phyloP scores from a whole-genome alignment of 2,797 vertebrate species.

The Hemitrygon akajei region DNA sequence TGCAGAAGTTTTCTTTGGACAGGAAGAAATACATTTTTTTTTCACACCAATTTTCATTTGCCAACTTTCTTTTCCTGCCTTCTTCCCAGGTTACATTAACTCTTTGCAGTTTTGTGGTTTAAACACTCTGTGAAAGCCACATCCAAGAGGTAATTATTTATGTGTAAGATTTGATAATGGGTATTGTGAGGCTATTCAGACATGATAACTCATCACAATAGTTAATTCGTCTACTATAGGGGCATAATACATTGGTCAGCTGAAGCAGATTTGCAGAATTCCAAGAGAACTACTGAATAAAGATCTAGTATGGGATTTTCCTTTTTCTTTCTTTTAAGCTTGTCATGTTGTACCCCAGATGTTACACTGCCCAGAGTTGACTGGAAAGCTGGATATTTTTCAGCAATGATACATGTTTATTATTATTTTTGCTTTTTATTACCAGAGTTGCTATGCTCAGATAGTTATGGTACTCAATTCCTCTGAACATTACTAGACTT shows the following conservation, averaged over 20 bases:
- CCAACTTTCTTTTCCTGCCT: background rate
- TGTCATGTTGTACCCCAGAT: background rate
- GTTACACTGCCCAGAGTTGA: too few relatives aligned
- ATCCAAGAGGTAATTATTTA: background rate
- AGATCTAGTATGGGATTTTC: background rate
- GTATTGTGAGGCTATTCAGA: background rate
- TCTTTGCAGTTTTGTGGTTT: too few relatives aligned
- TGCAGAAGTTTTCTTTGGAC: constrained; percentile 6
- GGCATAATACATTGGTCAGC: too few relatives aligned
- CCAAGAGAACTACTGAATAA: background rate
- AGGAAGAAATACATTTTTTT: constrained; percentile 5
- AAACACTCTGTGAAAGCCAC: background rate
- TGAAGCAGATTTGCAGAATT: background rate
- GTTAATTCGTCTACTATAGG: background rate
- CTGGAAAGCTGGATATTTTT: background rate
- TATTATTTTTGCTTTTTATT: background rate
- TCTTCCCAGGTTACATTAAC: background rate
- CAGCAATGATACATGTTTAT: background rate
- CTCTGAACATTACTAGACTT: too few relatives aligned
- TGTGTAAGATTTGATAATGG: background rate
- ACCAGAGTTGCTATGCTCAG: background rate
- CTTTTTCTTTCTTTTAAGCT: background rate
- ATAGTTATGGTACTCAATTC: too few relatives aligned
- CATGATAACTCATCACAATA: too few relatives aligned
- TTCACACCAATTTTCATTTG: background rate